Base-by-base conservation (phyloP, 2,888 invertebrate genomes). In the Cryptus viduatorius region DNA sequence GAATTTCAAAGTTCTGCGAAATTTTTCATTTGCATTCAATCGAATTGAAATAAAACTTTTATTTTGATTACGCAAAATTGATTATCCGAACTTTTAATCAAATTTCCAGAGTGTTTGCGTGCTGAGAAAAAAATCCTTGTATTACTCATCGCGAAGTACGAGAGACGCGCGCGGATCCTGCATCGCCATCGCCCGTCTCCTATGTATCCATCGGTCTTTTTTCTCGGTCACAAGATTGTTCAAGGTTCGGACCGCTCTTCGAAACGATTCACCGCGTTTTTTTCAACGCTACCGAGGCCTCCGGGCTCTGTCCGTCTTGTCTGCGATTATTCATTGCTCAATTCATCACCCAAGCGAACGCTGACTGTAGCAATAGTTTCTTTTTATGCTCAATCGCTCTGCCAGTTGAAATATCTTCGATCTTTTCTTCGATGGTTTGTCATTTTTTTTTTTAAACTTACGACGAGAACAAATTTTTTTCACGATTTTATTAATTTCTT, bases 1-100 rank as follows among this genome's bases (percentile, higher is more conserved):
- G 64, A 59, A 79, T 75, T 29, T 56, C 79, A 61, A n/a, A 73
- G 71, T 78, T 79, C 85, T 3, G 82, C 82, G 56, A 82, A 37
- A 37, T 37, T 86, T 14, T 65, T 65, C 67, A 81, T 44, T 24
- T 79, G 48, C n/a, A 83, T 82, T 2, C 83, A 82, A 19, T 37
- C 8, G 37, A 37, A 37, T 37, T 37, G 78, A 76, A 19, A 79
- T 44, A 50, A 82, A 59, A 12, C 79, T 73, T 61, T 84, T 71
- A 71, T 83, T 82, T 56, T 68, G 64, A 80, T 83, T 71, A 19
- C 78, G 76, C 19, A 73, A 42, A 61, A 79, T 84, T 31, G 56
- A 46, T 65, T 19, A 46, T 72, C 67, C 42, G 44, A 48, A 64
- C n/a, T 65, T 19, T 37, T 4, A 61, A 59, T 42, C 68, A 12